Evolutionary conservation across 2,888 invertebrate species (phyloP), one percentile per base, ranked within the genome.

Genomic region (Slavum lentiscoides): DNA sequence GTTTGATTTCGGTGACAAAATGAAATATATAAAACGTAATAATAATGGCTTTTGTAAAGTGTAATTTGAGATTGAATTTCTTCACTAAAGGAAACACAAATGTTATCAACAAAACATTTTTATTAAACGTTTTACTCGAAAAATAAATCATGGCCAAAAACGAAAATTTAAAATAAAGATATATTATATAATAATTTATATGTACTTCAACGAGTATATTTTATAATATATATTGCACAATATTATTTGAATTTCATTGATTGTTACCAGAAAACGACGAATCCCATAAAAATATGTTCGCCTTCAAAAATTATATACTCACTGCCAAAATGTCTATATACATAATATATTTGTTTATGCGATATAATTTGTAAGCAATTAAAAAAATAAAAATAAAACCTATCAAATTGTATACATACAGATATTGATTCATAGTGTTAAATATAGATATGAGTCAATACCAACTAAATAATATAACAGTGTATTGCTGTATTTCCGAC

Each of bases 401-500:
- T 75, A 75, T 58, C 21, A 58, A 66, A 74, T 43, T 19, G 1
- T 43, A n/a, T 58, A 67, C 67, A 75, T 59, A 74, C 66, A 67
- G 8, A 67, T 58, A 75, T 75, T 67, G 43, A 67, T 43, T 67
- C 75, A 67, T 58, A 43, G 58, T 75, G 67, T 75, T 59, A 75
- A 75, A 59, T 59, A 58, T 58, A 75, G 67, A 75, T 39, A 59
- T 75, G 58, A 19, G 43, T 59, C 75, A 67, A 59, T 43, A 72
- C 43, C 61, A 30, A 49, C 23, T 49, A 49, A 1, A 11, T 17
- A 74, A 7, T 49, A 49, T 15, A 49, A 1, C 11, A 13, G 13
- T 15, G 13, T 49, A 23, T 39, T 62, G 37, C n/a, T 15, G 1
- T 49, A 23, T 39, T 62, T 64, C n/a, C 8, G 1, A 21, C 9